Conservation (phyloP, 2,888 invertebrate species). For the Pilophorus perplexus region DNA sequence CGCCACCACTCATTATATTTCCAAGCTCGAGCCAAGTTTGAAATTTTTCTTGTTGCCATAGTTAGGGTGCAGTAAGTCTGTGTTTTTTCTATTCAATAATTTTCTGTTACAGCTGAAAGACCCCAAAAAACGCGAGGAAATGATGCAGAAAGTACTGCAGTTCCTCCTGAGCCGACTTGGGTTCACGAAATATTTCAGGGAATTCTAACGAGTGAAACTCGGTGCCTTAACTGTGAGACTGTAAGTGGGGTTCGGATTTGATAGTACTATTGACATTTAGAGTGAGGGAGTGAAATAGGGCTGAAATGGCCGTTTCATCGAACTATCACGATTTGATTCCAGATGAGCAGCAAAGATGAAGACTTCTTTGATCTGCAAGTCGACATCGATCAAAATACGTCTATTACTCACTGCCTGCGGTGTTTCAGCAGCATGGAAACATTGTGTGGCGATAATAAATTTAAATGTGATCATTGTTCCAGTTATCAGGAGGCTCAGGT, state of each 20-base stretch:
- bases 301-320: too few species aligned
- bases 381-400: constrained; percentile 98
- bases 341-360: constrained; percentile 95
- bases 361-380: constrained; percentile 99
- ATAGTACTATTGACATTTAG: too few species aligned
- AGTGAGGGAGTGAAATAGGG: too few species aligned
- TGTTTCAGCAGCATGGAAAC: constrained; percentile 99
- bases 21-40: too few species aligned
- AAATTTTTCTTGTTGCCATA: too few species aligned
- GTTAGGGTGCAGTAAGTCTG: too few species aligned
- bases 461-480: constrained; percentile 98
- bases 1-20: too few species aligned
- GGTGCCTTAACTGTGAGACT: constrained; percentile 99
- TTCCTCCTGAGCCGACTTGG: constrained; percentile 89
- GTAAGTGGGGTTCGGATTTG: too few species aligned
- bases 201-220: constrained; percentile 96
- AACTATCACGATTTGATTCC: too few species aligned
- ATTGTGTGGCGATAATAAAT: constrained; percentile 97
- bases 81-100: too few species aligned
- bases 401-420: constrained; percentile 95
- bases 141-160: constrained; percentile 62
- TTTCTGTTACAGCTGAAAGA: constrained; percentile 63
- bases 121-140: constrained; percentile 62
- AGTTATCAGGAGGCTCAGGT: constrained; percentile 98
- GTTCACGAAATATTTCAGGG: constrained; percentile 99